Evolutionary conservation across 1,140 invertebrate species (phyloP), one percentile per base, ranked within the genome.

Genomic region (Triops longicaudatus): DNA sequence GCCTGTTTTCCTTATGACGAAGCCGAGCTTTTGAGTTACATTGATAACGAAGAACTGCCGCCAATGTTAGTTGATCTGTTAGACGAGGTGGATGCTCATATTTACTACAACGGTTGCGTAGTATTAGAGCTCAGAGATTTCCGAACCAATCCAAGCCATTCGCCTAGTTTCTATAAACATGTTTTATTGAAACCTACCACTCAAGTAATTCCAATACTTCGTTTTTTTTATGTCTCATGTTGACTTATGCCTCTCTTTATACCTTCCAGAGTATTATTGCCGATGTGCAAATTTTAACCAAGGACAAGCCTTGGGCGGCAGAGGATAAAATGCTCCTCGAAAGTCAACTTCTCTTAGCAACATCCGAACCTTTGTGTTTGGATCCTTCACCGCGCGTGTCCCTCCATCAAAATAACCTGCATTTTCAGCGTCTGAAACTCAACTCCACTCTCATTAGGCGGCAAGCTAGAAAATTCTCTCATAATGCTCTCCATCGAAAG

Each of bases 31-130:
- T 85, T 93, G 74, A 89, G 89, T 79, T 93, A 90, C 82, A 91
- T 94, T 79, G 92, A 94, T 83, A 92, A 91, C 84, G 91, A 93
- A 82, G 90, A 96, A 84, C 85, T 98, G 81, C 95, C 95, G 74
- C 91, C 94, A 76, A 89, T 92, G 80, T 85, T 97, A 41, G 87
- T 94, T 78, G 94, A 97, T 83, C 85, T 96, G 76, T 84, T 97
- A 72, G 93, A 94, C 82, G 87, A 89, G 76, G 89, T 90, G 81
- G 90, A 92, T 80, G 90, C 90, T 26, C 90, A 90, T 83, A 87
- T 97, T 26, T 97, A 95, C 85, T 95, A 97, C 82, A 92, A 90
- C 80, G 95, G 95, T 37, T 96, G 94, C 86, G 92, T 97, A 73
- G 92, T 97, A 81, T 91, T 91, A 79, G 93, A 97, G 88, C 89